These are phyloP conservation scores for Drosophila meridiana DNA, from an alignment of 2,888 invertebrate species.

Conservation along the genomic window DNA sequence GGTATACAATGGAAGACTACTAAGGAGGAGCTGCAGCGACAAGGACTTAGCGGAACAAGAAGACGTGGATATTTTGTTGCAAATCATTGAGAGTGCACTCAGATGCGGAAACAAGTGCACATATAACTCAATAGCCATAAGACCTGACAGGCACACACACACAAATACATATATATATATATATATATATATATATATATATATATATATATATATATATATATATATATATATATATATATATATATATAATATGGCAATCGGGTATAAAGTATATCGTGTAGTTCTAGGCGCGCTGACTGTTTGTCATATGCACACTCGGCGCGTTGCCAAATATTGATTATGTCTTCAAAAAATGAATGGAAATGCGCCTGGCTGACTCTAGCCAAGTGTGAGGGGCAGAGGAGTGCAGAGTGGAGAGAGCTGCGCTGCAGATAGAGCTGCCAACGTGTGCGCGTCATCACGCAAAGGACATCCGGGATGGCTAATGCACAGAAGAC, in stretches of 20 bases:
- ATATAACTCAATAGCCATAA: slow-evolving; percentile 37
- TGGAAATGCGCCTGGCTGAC: slow-evolving; percentile 75
- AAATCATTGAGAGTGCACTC: slow-evolving; percentile 68
- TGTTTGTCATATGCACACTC: slow-evolving; percentile 76
- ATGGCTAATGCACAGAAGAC: slow-evolving; percentile 56
- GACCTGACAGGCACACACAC: slow-evolving; percentile 22
- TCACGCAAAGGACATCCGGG: slow-evolving; percentile 68
- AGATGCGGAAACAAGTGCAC: slow-evolving; percentile 53
- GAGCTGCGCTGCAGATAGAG: slow-evolving; percentile 7
- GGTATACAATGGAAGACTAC: slow-evolving; percentile 5
- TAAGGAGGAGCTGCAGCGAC: slow-evolving; percentile 14
- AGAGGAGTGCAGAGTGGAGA: background rate
- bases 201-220: slow-evolving; percentile 1
- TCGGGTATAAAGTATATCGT: slow-evolving; percentile 42
- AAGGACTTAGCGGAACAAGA: slow-evolving; percentile 17
- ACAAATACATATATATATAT: background rate
- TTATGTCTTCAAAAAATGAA: slow-evolving; percentile 75
- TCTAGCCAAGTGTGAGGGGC: slow-evolving; percentile 41
- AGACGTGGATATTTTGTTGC: slow-evolving; percentile 50
- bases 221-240: slow-evolving; percentile 3
- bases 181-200: slow-evolving; percentile 2
- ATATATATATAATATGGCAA: slow-evolving; percentile 16
- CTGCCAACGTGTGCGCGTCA: slow-evolving; percentile 59
- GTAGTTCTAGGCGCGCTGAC: slow-evolving; percentile 62
- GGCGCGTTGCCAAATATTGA: slow-evolving; percentile 77